Conservation (phyloP, 2,888 invertebrate species). For the Agrotis exclamationis region DNA sequence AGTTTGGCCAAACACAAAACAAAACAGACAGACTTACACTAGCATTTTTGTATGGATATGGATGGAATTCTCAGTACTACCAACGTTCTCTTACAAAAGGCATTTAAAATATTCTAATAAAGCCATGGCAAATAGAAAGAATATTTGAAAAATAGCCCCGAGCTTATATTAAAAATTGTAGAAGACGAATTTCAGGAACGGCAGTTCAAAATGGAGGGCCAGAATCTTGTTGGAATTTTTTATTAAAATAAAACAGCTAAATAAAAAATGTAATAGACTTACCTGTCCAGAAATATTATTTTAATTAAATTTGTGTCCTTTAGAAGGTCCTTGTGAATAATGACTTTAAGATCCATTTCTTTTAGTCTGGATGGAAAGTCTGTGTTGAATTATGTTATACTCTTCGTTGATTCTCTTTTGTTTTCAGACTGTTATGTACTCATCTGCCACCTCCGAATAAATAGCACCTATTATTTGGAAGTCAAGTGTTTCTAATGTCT, state of each 20-base stretch:
- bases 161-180: conserved; percentile 43
- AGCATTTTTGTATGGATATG: not conserved
- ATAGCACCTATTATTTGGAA: too few species aligned
- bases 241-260: conserved; percentile 45
- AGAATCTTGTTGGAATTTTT: conserved; percentile 37
- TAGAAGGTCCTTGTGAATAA: not conserved
- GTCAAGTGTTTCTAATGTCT: too few species aligned
- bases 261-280: conserved; percentile 14
- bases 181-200: conserved; percentile 16
- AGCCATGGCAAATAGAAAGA: conserved; percentile 30
- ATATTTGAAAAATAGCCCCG: conserved; percentile 38
- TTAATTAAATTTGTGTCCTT: conserved; percentile 43
- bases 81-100: not conserved
- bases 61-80: conserved; percentile 10
- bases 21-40: too few species aligned
- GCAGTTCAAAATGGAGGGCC: conserved; percentile 32
- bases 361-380: not conserved
- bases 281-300: conserved; percentile 34
- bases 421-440: not conserved
- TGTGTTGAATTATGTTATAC: not conserved
- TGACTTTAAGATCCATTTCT: conserved; percentile 17
- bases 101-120: conserved; percentile 26
- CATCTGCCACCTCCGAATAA: not conserved
- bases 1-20: too few species aligned
- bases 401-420: not conserved